Base-by-base conservation (phyloP, 2,888 invertebrate genomes). In the Rhogogaster chlorosoma region DNA sequence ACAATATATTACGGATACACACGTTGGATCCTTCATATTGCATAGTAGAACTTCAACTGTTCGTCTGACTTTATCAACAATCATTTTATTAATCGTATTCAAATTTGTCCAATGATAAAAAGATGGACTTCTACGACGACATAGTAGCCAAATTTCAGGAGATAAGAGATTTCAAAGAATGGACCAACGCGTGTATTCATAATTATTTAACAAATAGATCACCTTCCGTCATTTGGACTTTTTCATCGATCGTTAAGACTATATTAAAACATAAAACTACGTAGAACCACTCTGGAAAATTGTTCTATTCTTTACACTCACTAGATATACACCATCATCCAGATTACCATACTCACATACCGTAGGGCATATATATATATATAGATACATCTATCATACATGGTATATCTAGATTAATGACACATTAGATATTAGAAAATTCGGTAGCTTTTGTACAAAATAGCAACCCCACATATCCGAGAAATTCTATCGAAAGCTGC, bases 301-400 rank as follows among this genome's bases (percentile, higher is more conserved):
- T 61, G 22, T 61, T 61, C 61, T 10, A 29, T 77, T 77, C 9
- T 53, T 45, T 32, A 77, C 53, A 53, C 77, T 32, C 53, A 53
- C 53, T 77, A 12, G 77, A 49, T 53, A 77, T 77, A 77, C 77
- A 53, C 53, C 49, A 77, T 49, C 53, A 49, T 77, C 77, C 53
- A 29, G 15, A 77, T 77, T 32, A 53, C 9, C 77, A 77, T 77
- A 77, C 77, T 38, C 18, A 26, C 73, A 45, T 49, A 75, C 77
- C 45, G 15, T 18, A 32, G 42, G 42, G 73, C 70, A 29, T 49
- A 12, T 53, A 53, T 53, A 38, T 71, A 32, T n/a, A 77, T 53
- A 53, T 26, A 49, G 49, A 77, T 77, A 77, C 77, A 77, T 49
- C 77, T 77, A 53, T 77, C 2, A 53, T 77, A 77, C 77, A 77